Evolutionary conservation across 2,113 vertebrate species (phyloP), one percentile per base, ranked within the genome.

Genomic region (Probosciger aterrimus): DNA sequence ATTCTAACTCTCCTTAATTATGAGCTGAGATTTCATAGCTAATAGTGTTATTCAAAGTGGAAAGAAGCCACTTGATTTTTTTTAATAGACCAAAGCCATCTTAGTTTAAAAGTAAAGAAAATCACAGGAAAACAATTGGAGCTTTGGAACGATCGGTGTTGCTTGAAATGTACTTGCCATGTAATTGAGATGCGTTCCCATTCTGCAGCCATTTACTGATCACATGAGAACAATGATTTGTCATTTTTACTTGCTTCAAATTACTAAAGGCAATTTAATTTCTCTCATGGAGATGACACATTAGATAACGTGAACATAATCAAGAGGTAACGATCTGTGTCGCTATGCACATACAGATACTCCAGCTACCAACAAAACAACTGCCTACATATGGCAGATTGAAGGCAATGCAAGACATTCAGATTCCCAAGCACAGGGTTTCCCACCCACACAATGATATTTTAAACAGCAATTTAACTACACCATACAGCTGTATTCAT

Each of bases 201-300:
- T 87, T 89, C 92, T 89, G 84, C 41, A 92, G 78, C 95, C 95
- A 67, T 87, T 96, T 94, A 94, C 86, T 1, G 46, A 95, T 93
- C 91, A 93, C 95, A 96, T 8, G 55, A 97, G 95, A 93, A 91
- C 0, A 2, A 88, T 63, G 53, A 95, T 96, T 95, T 96, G 95
- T 96, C 93, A 97, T 95, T 96, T 94, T 91, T 92, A 96, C 86
- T 95, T 9, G 75, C 86, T 94, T 80, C 75, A 95, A 95, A 94
- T 96, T 96, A 97, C 95, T 95, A 92, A 94, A 93, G 85, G 76
- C 91, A 95, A 81, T 96, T 95, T 96, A 93, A 94, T 97, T 93
- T 93, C 88, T 97, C 93, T 91, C 74, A 55, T 71, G 88, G 90
- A 96, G 79, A 92, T 10, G 1, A 94, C 63, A 73, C 73, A 95